Conservation (phyloP, 2,888 invertebrate genomes). For the Venusia cambrica region DNA sequence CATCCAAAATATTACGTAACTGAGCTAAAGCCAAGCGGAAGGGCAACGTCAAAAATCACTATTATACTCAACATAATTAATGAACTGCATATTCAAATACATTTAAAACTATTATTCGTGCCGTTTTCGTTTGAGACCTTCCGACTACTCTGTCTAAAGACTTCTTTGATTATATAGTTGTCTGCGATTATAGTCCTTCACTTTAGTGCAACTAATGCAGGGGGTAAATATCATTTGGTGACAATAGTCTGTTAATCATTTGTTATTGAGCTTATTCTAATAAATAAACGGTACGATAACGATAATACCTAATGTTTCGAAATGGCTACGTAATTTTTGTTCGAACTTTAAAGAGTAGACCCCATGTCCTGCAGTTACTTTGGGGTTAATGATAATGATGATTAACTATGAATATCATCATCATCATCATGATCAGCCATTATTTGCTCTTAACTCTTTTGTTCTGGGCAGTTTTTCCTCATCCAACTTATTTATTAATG, state of each 20-base stretch:
- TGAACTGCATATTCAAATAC: conserved; percentile 80
- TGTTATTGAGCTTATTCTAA: background rate
- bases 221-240: conserved; percentile 56
- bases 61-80: conserved; percentile 77
- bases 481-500: too few relatives aligned
- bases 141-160: conserved; percentile 73
- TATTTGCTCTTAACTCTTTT: too few relatives aligned
- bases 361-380: too few relatives aligned
- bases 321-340: too few relatives aligned
- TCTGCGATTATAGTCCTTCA: conserved; percentile 61
- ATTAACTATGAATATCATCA: too few relatives aligned
- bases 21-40: conserved; percentile 71
- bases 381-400: too few relatives aligned
- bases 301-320: too few relatives aligned
- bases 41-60: conserved; percentile 78
- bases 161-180: conserved; percentile 66
- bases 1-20: conserved; percentile 67
- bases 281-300: too few relatives aligned
- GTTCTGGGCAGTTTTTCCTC: too few relatives aligned
- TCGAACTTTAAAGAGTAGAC: too few relatives aligned
- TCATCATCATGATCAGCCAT: too few relatives aligned
- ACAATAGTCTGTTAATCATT: conserved; percentile 38
- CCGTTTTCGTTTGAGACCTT: conserved; percentile 75
- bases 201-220: conserved; percentile 47
- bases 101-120: conserved; percentile 81